Conservation (phyloP, 2,888 invertebrate genomes). For the Blomia tropicalis region DNA sequence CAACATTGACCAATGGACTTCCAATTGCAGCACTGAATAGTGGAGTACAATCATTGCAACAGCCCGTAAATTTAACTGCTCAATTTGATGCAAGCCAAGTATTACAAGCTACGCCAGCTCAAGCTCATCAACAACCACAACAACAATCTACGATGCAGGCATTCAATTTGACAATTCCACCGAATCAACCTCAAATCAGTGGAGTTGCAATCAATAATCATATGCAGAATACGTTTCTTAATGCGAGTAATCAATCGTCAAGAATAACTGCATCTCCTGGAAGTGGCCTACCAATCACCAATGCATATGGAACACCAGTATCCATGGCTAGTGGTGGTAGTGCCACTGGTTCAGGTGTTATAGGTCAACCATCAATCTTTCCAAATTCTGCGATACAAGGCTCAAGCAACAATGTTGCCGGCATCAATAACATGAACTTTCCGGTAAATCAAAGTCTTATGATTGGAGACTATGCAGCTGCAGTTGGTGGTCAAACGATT, state of each 20-base stretch:
- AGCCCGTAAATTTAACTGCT: neutral
- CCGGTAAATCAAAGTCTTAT: slow-evolving; percentile 54
- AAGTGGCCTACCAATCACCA: neutral
- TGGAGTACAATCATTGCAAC: neutral
- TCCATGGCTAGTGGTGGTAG: neutral
- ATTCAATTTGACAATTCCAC: neutral
- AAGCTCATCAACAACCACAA: neutral
- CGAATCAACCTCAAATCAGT: neutral
- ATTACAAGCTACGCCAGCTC: neutral
- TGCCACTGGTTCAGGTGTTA: neutral
- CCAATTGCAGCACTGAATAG: neutral
- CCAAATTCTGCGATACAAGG: too few species aligned
- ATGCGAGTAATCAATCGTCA: too few species aligned
- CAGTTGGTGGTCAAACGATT: slow-evolving; percentile 32
- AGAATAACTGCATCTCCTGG: neutral
- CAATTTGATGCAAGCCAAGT: neutral
- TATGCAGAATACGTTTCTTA: too few species aligned
- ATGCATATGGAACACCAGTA: neutral
- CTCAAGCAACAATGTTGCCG: neutral
- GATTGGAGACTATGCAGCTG: slow-evolving; percentile 57
- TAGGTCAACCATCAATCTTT: neutral
- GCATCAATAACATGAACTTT: slow-evolving; percentile 35
- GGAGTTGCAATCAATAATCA: neutral
- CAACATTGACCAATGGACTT: neutral
- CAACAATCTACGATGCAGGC: neutral